These are phyloP conservation scores for Nyctalus aviator DNA, from an alignment of 2,797 vertebrate species.

Conservation along the genomic window DNA sequence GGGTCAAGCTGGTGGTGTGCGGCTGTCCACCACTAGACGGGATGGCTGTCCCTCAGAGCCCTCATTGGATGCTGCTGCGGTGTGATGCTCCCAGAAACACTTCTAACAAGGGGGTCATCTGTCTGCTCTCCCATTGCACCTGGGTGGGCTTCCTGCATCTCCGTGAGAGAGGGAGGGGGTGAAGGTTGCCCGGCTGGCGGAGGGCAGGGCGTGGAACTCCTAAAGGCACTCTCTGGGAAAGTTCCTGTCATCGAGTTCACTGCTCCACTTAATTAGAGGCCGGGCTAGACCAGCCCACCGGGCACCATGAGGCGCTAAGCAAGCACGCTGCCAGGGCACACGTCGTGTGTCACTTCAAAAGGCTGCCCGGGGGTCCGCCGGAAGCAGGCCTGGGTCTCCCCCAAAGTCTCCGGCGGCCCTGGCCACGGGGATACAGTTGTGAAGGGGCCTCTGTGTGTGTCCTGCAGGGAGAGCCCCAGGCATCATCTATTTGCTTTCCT, in stretches of 20 bases:
- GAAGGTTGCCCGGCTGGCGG: neutral
- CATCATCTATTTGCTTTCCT: constrained; percentile 62
- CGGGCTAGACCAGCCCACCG: neutral
- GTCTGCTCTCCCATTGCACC: neutral
- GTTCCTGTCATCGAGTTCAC: neutral
- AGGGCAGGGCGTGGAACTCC: neutral
- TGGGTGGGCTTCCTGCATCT: neutral
- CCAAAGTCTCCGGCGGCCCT: constrained; percentile 1
- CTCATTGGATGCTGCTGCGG: neutral
- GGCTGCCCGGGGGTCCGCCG: neutral
- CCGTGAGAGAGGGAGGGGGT: neutral
- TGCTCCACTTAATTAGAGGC: neutral
- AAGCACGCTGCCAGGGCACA: neutral
- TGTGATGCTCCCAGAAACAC: neutral
- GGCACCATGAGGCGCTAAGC: neutral
- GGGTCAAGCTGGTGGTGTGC: neutral
- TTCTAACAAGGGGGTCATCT: neutral
- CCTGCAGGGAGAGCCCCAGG: neutral
- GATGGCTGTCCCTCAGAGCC: neutral
- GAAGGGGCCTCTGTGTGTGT: constrained; percentile 31
- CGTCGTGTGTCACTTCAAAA: constrained; percentile 15
- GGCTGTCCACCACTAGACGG: neutral
- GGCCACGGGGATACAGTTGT: neutral
- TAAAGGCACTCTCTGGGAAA: neutral
- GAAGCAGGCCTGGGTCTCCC: neutral